Conservation (phyloP, 2,888 invertebrate genomes). For the Sycophila texana region DNA sequence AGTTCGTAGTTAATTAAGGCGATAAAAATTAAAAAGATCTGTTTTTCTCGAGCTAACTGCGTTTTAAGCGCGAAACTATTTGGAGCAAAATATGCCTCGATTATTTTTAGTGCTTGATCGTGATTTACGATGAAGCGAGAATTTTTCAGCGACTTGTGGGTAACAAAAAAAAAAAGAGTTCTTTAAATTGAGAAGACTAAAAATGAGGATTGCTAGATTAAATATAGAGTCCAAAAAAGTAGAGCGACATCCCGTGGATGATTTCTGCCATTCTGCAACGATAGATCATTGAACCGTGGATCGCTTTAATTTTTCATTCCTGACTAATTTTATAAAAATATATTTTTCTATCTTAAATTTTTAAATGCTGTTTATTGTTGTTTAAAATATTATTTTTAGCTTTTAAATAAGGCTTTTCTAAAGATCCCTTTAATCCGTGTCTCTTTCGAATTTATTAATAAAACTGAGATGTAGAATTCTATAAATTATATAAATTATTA, state of each 20-base stretch:
- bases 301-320: slow-evolving; percentile 24
- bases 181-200: slow-evolving; percentile 9
- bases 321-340: slow-evolving; percentile 30
- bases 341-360: background rate
- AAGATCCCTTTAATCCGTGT: background rate
- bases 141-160: slow-evolving; percentile 24
- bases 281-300: slow-evolving; percentile 2
- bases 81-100: slow-evolving; percentile 45
- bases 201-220: slow-evolving; percentile 17
- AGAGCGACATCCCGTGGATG: slow-evolving; percentile 3
- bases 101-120: slow-evolving; percentile 54
- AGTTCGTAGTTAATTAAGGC: background rate
- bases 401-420: background rate
- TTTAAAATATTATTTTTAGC: background rate
- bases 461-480: too few species aligned
- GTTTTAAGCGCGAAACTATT: slow-evolving; percentile 38
- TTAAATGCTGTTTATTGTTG: background rate
- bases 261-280: slow-evolving; percentile 25
- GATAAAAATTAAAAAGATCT: background rate
- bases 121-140: slow-evolving; percentile 44
- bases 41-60: slow-evolving; percentile 11
- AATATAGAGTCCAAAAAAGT: slow-evolving; percentile 37
- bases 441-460: background rate
- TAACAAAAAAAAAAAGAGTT: slow-evolving; percentile 12
- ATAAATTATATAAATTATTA: too few species aligned